Evolutionary conservation across 2,797 vertebrate genomes (phyloP).

Genomic region (Hydrocynus forskahlii): DNA sequence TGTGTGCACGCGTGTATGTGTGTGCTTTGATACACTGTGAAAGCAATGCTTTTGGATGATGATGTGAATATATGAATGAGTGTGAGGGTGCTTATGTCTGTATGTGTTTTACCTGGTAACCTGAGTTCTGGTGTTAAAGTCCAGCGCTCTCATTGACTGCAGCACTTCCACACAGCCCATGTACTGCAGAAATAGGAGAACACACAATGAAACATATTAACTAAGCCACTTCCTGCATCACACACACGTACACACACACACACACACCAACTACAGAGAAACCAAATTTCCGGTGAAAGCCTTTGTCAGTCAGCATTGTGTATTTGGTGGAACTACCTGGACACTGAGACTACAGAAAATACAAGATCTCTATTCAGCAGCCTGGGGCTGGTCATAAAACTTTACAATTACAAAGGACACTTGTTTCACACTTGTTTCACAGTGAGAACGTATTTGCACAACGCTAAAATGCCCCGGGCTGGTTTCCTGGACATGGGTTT

Average conservation of each 20-base stretch:
- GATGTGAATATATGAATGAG: background rate
- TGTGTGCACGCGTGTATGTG: constrained; percentile 37
- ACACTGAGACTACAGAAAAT: background rate
- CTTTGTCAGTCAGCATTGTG: background rate
- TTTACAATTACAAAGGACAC: background rate
- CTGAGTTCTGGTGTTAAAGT: constrained; percentile 97
- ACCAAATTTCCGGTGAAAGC: background rate
- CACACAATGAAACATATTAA: constrained; percentile 19
- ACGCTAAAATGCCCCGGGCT: background rate
- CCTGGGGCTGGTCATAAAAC: background rate
- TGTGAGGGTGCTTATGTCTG: constrained; percentile 17
- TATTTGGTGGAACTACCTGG: background rate
- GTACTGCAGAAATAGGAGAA: constrained; percentile 79
- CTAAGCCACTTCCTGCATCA: constrained; percentile 39
- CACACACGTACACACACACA: constrained; percentile 21
- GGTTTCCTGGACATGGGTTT: background rate
- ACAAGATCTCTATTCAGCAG: background rate
- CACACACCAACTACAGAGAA: constrained; percentile 53
- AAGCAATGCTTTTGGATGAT: background rate
- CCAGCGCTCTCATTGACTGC: constrained; percentile 96
- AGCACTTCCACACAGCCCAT: constrained; percentile 99
- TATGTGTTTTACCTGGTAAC: constrained; percentile 87
- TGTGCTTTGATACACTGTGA: constrained; percentile 5
- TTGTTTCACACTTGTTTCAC: background rate
- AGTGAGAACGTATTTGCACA: background rate